These are phyloP conservation scores for Okamejei kenojei DNA, from an alignment of 2,797 vertebrate genomes.

Conservation along the genomic window DNA sequence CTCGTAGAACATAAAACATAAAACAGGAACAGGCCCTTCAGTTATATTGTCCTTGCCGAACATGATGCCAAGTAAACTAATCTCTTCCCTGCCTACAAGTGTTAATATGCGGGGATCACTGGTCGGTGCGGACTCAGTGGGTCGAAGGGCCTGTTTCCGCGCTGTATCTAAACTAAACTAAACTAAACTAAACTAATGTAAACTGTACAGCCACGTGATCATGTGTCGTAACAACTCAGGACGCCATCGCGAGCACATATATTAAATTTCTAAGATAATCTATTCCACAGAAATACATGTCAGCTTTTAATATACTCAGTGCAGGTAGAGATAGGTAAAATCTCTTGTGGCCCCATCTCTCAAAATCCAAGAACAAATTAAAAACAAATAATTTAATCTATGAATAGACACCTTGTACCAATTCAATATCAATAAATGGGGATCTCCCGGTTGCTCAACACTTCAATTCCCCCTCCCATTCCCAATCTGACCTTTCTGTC, in stretches of 20 bases:
- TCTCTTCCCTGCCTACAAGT: too few relatives aligned
- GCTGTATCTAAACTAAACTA: neutral
- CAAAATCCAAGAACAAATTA: neutral
- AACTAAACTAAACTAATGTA: neutral
- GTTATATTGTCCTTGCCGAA: too few relatives aligned
- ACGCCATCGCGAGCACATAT: neutral
- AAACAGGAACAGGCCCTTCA: too few relatives aligned
- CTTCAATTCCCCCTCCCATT: too few relatives aligned
- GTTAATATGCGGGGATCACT: too few relatives aligned
- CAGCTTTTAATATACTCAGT: neutral
- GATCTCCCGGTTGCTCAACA: too few relatives aligned
- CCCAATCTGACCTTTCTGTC: too few relatives aligned
- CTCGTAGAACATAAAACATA: neutral
- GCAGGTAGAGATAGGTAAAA: neutral
- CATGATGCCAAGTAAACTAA: too few relatives aligned
- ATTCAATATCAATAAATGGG: neutral
- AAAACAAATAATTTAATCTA: neutral
- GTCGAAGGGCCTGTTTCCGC: too few relatives aligned
- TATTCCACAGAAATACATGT: neutral
- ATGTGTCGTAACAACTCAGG: neutral
- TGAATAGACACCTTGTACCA: neutral
- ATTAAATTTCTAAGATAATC: neutral
- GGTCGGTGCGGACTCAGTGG: too few relatives aligned
- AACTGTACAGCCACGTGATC: neutral
- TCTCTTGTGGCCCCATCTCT: neutral